Evolutionary conservation across 2,888 invertebrate species (phyloP).

Genomic region (Sylvicola cinctus): DNA sequence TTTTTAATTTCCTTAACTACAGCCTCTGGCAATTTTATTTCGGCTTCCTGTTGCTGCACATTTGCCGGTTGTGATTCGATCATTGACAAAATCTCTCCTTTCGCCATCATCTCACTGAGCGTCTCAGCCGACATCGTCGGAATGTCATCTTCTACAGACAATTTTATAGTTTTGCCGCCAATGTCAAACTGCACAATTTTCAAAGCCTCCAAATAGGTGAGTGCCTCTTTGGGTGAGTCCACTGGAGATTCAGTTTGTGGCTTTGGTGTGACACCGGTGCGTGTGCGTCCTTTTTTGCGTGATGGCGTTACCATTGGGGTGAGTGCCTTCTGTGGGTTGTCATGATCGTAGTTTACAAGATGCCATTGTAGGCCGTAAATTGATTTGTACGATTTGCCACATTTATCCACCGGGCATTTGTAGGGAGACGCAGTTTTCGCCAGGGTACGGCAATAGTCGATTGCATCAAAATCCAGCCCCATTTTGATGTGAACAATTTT

Average conservation of each 20-base stretch:
- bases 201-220: constrained; percentile 68
- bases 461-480: constrained; percentile 71
- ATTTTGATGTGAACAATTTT: too few species aligned
- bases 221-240: constrained; percentile 39
- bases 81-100: constrained; percentile 12
- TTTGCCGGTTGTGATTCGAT: constrained; percentile 15
- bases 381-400: constrained; percentile 71
- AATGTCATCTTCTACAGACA: constrained; percentile 41
- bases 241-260: constrained; percentile 13
- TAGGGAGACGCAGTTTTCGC: constrained; percentile 55
- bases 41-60: too few species aligned
- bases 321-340: constrained; percentile 46
- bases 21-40: constrained; percentile 45
- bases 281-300: constrained; percentile 39
- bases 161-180: constrained; percentile 54
- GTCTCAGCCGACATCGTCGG: constrained; percentile 50
- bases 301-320: constrained; percentile 38
- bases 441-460: constrained; percentile 67
- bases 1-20: constrained; percentile 47
- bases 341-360: constrained; percentile 66
- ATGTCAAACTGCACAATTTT: constrained; percentile 72
- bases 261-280: constrained; percentile 20
- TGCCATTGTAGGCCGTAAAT: constrained; percentile 73
- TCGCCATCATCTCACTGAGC: constrained; percentile 20
- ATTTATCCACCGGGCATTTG: constrained; percentile 66